Evolutionary conservation across 2,113 vertebrate species (phyloP).

Genomic region (Phalacrocorax carbo): DNA sequence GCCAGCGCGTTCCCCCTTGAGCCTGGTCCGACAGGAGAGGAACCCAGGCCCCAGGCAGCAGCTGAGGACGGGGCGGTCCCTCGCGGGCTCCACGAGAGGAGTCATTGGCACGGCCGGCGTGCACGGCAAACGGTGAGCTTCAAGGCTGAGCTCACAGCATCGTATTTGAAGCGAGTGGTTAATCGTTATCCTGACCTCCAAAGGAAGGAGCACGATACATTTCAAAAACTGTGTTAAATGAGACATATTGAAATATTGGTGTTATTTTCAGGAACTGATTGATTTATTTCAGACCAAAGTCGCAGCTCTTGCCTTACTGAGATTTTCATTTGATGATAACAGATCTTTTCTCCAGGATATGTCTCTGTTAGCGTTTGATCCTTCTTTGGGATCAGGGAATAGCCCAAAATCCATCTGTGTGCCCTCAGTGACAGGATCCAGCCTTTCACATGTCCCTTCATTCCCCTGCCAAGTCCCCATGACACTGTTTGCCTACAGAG

Average conservation of each 20-base stretch:
- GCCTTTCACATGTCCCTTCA: not conserved
- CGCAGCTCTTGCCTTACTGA: not conserved
- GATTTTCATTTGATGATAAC: not conserved
- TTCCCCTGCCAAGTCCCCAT: not conserved
- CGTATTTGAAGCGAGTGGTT: not conserved
- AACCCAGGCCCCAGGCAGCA: not conserved
- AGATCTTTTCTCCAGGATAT: not conserved
- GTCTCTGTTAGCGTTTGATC: accelerated
- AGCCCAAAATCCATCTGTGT: not conserved
- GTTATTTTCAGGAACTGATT: not conserved
- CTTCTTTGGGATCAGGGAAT: not conserved
- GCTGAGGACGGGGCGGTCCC: accelerated
- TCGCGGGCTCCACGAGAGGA: not conserved
- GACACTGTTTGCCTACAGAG: not conserved
- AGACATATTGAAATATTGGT: not conserved
- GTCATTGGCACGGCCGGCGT: not conserved
- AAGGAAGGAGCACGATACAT: not conserved
- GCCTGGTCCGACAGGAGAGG: not conserved
- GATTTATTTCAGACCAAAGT: not conserved
- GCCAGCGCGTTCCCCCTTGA: not conserved
- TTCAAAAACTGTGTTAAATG: not conserved
- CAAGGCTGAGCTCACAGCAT: not conserved
- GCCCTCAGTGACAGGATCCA: not conserved
- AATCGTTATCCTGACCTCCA: not conserved
- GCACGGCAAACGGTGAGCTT: not conserved